Evolutionary conservation across 2,113 vertebrate genomes (phyloP).

Genomic region (Psophia crepitans): DNA sequence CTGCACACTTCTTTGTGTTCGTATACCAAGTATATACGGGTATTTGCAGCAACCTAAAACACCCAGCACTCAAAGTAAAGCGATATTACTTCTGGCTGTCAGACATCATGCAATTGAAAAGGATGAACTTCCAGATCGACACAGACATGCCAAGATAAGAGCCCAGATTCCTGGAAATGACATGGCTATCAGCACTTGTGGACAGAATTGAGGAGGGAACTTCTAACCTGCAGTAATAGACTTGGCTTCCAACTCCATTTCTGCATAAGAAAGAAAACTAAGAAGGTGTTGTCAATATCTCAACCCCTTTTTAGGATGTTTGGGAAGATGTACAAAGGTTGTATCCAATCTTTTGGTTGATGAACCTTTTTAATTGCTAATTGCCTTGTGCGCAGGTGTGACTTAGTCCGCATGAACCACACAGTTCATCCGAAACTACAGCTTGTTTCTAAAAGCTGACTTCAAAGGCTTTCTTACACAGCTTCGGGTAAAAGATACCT

Average conservation of each 20-base stretch:
- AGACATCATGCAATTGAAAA: background rate
- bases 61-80: background rate
- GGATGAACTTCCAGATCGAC: background rate
- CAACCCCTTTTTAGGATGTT: background rate
- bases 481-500: background rate
- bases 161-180: background rate
- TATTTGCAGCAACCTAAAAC: background rate
- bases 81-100: background rate
- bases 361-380: background rate
- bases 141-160: background rate
- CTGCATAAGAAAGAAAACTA: background rate
- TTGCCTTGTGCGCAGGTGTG: background rate
- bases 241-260: background rate
- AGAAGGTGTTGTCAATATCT: background rate
- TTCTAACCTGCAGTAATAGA: background rate
- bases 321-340: background rate
- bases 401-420: background rate
- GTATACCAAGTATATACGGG: background rate
- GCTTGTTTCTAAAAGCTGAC: background rate
- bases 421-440: background rate
- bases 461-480: background rate
- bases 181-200: background rate
- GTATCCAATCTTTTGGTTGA: background rate
- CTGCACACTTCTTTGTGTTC: rapidly evolving
- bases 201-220: background rate